Percentiles rank a stretch among this genome's conserved stretches.
phyloP scores from a whole-genome alignment of 2,113 vertebrate species.

The Dicrurus megarhynchus region DNA sequence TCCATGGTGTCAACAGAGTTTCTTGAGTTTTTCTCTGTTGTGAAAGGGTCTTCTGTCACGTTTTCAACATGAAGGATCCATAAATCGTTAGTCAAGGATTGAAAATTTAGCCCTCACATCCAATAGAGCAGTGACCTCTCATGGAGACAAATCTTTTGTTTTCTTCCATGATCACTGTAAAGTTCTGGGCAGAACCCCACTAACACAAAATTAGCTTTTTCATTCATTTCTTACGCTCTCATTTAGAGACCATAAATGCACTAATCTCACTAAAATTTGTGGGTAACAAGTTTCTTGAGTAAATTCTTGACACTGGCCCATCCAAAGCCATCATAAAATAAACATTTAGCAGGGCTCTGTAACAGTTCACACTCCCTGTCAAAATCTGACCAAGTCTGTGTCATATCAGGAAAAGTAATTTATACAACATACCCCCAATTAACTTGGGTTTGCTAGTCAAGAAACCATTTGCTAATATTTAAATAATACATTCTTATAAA shows the following conservation, averaged over 20 bases:
- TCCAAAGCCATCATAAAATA: not conserved
- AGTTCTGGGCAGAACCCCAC: not conserved
- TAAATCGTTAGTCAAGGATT: not conserved
- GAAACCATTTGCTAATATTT: not conserved
- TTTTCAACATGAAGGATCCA: not conserved
- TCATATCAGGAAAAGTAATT: not conserved
- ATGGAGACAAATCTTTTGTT: not conserved
- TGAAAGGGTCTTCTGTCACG: not conserved
- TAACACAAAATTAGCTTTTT: not conserved
- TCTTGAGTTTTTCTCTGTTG: not conserved
- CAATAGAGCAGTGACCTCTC: not conserved
- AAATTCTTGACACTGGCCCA: not conserved
- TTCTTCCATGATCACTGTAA: not conserved
- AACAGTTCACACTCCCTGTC: not conserved
- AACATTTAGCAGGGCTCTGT: not conserved
- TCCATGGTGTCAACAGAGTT: not conserved
- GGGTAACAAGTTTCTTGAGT: not conserved
- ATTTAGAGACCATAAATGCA: not conserved
- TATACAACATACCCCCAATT: not conserved
- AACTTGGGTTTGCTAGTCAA: not conserved
- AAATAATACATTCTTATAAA: not conserved
- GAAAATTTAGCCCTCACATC: not conserved
- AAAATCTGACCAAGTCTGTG: not conserved
- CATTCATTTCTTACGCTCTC: not conserved
- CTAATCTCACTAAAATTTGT: not conserved